Evolutionary conservation across 2,797 vertebrate genomes (phyloP).

Genomic region (Fratercula arctica): DNA sequence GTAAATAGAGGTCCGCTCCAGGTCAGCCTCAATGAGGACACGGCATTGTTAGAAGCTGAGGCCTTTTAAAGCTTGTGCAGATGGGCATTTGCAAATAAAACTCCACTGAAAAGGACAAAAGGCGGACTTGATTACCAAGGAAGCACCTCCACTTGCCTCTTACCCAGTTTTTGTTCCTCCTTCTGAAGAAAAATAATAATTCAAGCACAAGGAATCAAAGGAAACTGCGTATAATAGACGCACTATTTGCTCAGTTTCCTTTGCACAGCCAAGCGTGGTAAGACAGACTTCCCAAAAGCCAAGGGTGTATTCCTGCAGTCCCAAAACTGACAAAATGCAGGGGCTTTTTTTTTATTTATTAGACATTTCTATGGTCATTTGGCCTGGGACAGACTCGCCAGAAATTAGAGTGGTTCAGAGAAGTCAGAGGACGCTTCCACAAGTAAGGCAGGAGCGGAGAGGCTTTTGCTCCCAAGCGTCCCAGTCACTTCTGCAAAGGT

Average conservation of each 20-base stretch:
- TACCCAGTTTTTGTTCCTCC: not conserved
- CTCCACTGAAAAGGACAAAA: slow-evolving; percentile 5
- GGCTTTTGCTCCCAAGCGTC: not conserved
- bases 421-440: not conserved
- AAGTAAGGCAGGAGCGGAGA: not conserved
- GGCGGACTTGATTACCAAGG: not conserved
- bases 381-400: not conserved
- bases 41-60: not conserved
- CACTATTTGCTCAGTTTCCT: not conserved
- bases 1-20: slow-evolving; percentile 60
- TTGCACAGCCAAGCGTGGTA: not conserved
- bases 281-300: not conserved
- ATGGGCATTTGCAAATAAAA: not conserved
- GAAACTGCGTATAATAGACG: not conserved
- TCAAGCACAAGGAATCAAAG: not conserved
- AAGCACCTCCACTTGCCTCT: slow-evolving; percentile 44
- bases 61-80: not conserved
- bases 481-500: not conserved
- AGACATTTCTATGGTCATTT: not conserved
- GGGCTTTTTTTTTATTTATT: not conserved
- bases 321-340: not conserved
- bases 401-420: not conserved
- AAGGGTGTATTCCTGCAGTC: not conserved
- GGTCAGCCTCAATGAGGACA: slow-evolving; percentile 49
- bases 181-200: slow-evolving; percentile 6